phyloP scores from a whole-genome alignment of 2,113 vertebrate species.

The Enhydra lutris region DNA sequence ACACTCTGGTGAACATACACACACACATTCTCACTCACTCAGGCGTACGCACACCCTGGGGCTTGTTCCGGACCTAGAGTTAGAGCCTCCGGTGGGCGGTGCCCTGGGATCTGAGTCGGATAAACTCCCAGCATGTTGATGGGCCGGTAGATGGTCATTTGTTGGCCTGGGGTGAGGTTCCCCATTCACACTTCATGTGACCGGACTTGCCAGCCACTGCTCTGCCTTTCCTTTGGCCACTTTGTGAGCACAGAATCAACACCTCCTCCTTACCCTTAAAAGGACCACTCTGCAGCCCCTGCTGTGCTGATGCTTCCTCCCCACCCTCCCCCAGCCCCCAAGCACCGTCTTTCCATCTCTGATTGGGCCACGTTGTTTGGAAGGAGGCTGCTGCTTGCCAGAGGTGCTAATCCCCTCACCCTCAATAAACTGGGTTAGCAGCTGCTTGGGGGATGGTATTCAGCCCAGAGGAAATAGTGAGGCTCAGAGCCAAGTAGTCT shows the following conservation, averaged over 20 bases:
- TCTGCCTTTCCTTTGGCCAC: neutral
- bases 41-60: rapidly evolving
- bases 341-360: neutral
- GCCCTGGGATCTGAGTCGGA: neutral
- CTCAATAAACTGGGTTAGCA: neutral
- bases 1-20: neutral
- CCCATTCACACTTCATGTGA: no score
- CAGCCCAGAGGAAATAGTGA: slow-evolving; percentile 27
- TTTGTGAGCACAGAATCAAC: neutral
- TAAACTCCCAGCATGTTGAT: neutral
- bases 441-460: neutral
- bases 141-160: no score
- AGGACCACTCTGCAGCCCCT: neutral
- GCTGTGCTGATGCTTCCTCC: neutral
- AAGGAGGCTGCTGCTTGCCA: neutral
- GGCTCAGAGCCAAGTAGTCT: slow-evolving; percentile 52
- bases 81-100: neutral
- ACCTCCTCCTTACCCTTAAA: neutral
- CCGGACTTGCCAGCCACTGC: neutral
- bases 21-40: rapidly evolving
- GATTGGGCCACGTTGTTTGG: neutral
- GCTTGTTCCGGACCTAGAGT: neutral
- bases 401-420: slow-evolving; percentile 36
- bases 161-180: neutral
- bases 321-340: no score